Conservation (phyloP, 2,113 vertebrate species). For the Neolamprologus modestus region DNA sequence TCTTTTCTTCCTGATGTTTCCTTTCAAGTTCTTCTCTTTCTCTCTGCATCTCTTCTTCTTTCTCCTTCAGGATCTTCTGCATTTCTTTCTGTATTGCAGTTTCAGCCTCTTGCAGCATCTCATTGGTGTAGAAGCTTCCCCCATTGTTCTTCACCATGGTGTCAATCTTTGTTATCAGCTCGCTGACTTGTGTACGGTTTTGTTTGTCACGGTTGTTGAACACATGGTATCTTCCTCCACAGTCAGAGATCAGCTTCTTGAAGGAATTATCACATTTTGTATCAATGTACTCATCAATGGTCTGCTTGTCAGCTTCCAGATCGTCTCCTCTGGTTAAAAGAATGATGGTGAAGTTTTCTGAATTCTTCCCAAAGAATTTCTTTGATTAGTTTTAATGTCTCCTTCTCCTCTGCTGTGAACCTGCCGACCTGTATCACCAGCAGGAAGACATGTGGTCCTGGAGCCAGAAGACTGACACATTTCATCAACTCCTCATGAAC, state of each 20-base stretch:
- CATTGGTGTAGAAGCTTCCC: rapidly evolving
- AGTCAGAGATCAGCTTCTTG: neutral
- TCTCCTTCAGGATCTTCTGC: rapidly evolving
- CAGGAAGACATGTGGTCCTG: neutral
- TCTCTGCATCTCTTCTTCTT: too few species aligned
- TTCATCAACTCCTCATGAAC: rapidly evolving
- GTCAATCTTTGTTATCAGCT: too few species aligned
- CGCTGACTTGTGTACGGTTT: rapidly evolving
- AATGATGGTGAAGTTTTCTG: rapidly evolving
- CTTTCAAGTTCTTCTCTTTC: too few species aligned
- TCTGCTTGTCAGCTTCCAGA: rapidly evolving
- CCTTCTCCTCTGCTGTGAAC: rapidly evolving
- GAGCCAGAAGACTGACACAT: neutral
- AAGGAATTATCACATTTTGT: neutral
- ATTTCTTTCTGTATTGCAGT: rapidly evolving
- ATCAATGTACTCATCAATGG: neutral
- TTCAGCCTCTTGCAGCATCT: too few species aligned
- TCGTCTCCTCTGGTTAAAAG: rapidly evolving
- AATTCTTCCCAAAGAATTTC: rapidly evolving
- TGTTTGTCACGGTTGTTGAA: rapidly evolving
- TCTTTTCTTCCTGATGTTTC: too few species aligned
- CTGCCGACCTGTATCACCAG: rapidly evolving
- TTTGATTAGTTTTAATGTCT: rapidly evolving
- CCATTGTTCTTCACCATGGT: rapidly evolving
- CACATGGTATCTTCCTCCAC: neutral